Evolutionary conservation across 2,797 vertebrate species (phyloP).

Genomic region (Xenops minutus): DNA sequence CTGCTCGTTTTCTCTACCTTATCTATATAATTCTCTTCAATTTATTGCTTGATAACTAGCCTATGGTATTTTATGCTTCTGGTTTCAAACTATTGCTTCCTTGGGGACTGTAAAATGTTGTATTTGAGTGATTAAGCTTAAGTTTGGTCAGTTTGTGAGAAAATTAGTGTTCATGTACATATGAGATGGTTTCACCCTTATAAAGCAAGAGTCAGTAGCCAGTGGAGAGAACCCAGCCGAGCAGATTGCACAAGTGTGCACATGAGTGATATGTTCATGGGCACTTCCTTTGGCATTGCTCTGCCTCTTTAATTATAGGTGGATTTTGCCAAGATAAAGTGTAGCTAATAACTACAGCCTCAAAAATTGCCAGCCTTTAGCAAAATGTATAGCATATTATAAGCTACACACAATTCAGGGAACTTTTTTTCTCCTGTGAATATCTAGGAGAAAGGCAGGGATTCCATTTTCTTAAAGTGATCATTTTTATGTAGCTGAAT

Average conservation of each 20-base stretch:
- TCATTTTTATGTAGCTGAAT: background rate
- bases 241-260: background rate
- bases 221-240: background rate
- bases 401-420: background rate
- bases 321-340: conserved; percentile 3
- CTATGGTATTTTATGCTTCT: conserved; percentile 45
- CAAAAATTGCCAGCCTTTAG: conserved; percentile 41
- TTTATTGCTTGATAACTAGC: conserved; percentile 63
- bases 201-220: background rate
- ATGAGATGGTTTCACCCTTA: background rate
- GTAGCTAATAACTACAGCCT: conserved; percentile 27
- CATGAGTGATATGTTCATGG: background rate
- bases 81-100: conserved; percentile 47
- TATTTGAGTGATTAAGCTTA: conserved; percentile 40
- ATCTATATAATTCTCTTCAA: conserved; percentile 56
- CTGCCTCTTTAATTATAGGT: conserved; percentile 19
- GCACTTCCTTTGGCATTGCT: conserved; percentile 1
- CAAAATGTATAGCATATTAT: conserved; percentile 3
- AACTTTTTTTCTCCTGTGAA: background rate
- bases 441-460: background rate
- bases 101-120: conserved; percentile 49
- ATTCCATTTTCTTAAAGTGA: background rate
- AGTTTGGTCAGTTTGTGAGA: conserved; percentile 48
- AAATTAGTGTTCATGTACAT: background rate
- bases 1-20: conserved; percentile 48